Conservation (phyloP, 2,888 invertebrate genomes). For the Torymus tubicola region DNA sequence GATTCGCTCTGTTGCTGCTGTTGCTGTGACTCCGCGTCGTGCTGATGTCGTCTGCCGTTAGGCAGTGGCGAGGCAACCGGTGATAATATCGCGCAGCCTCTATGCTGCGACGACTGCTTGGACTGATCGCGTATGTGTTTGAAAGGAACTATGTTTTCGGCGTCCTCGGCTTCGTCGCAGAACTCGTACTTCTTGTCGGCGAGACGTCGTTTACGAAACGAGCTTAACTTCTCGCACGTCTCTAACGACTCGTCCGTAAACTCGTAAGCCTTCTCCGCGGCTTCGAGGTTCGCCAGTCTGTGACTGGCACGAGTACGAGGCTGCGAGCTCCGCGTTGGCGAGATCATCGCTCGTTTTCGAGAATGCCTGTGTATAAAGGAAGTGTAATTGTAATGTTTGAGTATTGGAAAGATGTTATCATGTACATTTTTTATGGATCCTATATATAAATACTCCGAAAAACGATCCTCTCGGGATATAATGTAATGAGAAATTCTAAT, state of each 20-base stretch:
- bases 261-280: constrained; percentile 86
- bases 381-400: too few relatives aligned
- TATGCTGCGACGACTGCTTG: constrained; percentile 61
- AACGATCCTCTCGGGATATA: too few relatives aligned
- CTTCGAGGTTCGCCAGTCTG: constrained; percentile 74
- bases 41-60: constrained; percentile 68
- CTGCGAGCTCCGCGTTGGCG: constrained; percentile 69
- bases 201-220: constrained; percentile 88
- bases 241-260: constrained; percentile 89
- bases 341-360: constrained; percentile 69
- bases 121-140: constrained; percentile 74
- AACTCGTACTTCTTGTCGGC: constrained; percentile 96
- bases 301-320: constrained; percentile 70
- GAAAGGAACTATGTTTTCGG: constrained; percentile 80
- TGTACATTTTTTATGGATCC: too few relatives aligned
- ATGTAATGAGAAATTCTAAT: too few relatives aligned
- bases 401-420: too few relatives aligned
- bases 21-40: constrained; percentile 66
- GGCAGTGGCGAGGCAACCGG: constrained; percentile 71
- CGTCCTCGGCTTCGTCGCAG: constrained; percentile 84
- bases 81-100: constrained; percentile 68
- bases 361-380: constrained; percentile 67
- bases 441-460: too few relatives aligned
- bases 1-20: constrained; percentile 67
- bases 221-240: constrained; percentile 91